Evolutionary conservation across 2,797 vertebrate genomes (phyloP), one percentile per base, ranked within the genome.

Genomic region (Spheniscus humboldti): DNA sequence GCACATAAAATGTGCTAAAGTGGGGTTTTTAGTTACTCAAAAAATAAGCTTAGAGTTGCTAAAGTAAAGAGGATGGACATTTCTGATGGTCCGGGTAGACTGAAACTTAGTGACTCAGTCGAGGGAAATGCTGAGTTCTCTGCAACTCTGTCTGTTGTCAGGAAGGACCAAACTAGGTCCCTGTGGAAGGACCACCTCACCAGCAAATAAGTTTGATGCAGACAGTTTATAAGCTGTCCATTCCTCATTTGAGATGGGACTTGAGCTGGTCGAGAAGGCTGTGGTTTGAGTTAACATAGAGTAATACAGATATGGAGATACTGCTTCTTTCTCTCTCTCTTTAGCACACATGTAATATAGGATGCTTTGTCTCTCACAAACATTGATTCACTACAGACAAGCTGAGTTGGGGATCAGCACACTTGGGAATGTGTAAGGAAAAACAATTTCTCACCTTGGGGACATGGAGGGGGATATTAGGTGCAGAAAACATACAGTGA

Each of bases 341-440:
- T 15, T 17, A 59, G 31, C 2, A 0, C 31, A 52, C 7, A 35
- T 0, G 0, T n/a, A 30, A 63, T 5, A 55, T 6, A 74, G 43
- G 15, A 59, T 45, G 47, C 28, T 82, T 92, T 69, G 39, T 71
- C 47, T 52, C 12, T 73, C 35, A 66, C 30, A 87, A 85, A 73
- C 48, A 87, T 1, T 28, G 33, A 62, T 52, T 75, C 81, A 66
- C 41, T 55, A 16, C 66, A 85, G 47, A 62, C 27, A 69, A 94
- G 52, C 14, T 13, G 37, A 80, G 30, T 0, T 52, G 50, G 59
- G n/a, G 55, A 87, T 43, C 63, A 87, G 41, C 37, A 39, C 30
- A 20, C 35, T 14, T n/a, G 30, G 11, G 59, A 87, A 78, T 7
- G 8, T 10, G 4, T 62, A 72, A 87, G 55, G 28, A 37, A 88